phyloP scores from a whole-genome alignment of 2,888 invertebrate species.

The Perithous albicinctus region DNA sequence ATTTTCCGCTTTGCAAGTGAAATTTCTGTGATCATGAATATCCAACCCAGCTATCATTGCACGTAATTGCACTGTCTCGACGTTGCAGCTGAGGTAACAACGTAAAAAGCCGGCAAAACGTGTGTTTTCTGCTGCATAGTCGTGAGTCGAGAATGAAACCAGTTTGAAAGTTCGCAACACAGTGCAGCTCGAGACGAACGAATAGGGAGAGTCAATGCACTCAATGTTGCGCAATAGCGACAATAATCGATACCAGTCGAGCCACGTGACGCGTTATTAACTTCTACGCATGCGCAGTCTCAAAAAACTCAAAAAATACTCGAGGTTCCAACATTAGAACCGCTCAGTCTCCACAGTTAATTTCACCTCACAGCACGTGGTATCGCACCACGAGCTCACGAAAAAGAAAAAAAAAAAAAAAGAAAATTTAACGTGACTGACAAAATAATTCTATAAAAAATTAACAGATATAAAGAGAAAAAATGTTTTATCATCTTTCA shows the following conservation, averaged over 20 bases:
- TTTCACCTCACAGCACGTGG: slow-evolving; percentile 20
- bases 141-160: slow-evolving; percentile 14
- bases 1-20: not conserved
- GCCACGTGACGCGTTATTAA: not conserved
- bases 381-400: too few species aligned
- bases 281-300: not conserved
- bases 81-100: not conserved
- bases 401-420: too few species aligned
- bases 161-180: slow-evolving; percentile 42
- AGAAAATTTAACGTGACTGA: too few species aligned
- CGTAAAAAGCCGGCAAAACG: slow-evolving; percentile 41
- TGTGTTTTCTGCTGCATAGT: slow-evolving; percentile 1
- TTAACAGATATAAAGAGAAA: not conserved
- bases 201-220: not conserved
- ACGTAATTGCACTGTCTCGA: not conserved
- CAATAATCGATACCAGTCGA: slow-evolving; percentile 30
- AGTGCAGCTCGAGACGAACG: not conserved
- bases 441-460: not conserved
- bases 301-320: not conserved
- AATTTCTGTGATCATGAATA: not conserved
- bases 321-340: slow-evolving; percentile 18
- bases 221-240: slow-evolving; percentile 5
- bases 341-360: slow-evolving; percentile 31
- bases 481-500: slow-evolving; percentile 19
- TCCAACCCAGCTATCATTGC: not conserved